phyloP scores from a whole-genome alignment of 2,113 vertebrate species.

The Archilochus colubris region DNA sequence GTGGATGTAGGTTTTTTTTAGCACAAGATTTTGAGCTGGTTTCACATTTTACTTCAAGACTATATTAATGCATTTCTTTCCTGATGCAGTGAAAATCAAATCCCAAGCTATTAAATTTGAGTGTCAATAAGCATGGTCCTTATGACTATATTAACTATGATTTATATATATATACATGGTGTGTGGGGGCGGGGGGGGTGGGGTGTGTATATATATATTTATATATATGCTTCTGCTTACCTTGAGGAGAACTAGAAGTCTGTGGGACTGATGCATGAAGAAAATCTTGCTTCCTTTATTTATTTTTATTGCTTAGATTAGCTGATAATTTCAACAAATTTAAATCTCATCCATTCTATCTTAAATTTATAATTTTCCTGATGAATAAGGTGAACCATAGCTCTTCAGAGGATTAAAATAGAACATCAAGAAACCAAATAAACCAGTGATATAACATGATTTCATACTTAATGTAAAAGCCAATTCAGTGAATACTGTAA shows the following conservation, averaged over 20 bases:
- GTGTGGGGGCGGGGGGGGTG: neutral
- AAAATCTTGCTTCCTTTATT: neutral
- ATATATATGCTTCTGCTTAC: neutral
- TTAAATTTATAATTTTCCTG: neutral
- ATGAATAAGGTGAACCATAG: neutral
- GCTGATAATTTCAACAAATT: constrained; percentile 1
- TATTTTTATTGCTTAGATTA: constrained; percentile 17
- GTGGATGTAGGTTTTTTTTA: neutral
- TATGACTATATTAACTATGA: neutral
- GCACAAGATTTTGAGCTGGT: neutral
- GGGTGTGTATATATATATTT: neutral
- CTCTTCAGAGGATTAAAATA: neutral
- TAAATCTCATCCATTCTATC: neutral
- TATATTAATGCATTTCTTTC: neutral
- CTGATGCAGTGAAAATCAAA: neutral
- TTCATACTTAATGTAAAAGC: neutral
- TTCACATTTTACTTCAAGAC: neutral
- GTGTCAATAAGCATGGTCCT: neutral
- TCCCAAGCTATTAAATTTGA: neutral
- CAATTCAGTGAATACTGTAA: neutral
- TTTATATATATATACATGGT: too few relatives aligned
- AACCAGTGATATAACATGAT: neutral
- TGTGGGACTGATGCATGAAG: neutral
- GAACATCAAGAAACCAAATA: neutral
- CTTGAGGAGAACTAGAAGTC: neutral